Base-by-base conservation (phyloP, 1,140 invertebrate genomes). In the Nephila pilipes region DNA sequence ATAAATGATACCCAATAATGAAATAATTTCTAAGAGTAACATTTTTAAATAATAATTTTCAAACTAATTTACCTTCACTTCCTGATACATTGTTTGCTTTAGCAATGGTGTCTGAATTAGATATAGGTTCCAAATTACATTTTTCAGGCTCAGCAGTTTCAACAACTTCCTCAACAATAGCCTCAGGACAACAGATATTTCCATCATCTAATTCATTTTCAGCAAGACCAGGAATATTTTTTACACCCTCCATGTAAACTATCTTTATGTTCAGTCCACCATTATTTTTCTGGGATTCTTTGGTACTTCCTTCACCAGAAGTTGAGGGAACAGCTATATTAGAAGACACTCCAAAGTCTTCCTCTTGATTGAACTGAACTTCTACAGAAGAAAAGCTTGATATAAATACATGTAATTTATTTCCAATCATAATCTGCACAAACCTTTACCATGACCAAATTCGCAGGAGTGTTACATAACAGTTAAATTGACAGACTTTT, bases 131-230 rank as follows among this genome's bases (percentile, higher is more conserved):
- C 20, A 25, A n/a, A 20, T 46, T 54, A n/a, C 38, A n/a, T 16
- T 54, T 22, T 55, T 81, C 80, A 10, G n/a, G n/a, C 12, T 14
- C n/a, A 81, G n/a, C 46, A 54, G 80, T 20, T 54, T 81, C 80
- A 55, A 81, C 80, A 54, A 81, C 6, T 81, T 81, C 80, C 22
- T 81, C 80, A 81, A n/a, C 38, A 81, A 81, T 46, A 4, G 80
- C 20, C 25, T 81, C 80, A 14, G 80, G 80, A 10, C 80, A 81
- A 32, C 18, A 16, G 14, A 81, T 54, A 55, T 81, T 81, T 14
- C 0, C 46, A 25, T 81, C 80, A 36, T 29, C 10, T 8, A 36
- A 14, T 36, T 38, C 38, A 22, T 14, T 22, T 22, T 81, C 80
- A 81, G 1, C 16, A 4, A 54, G 22, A 55, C 25, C 46, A 54